Percentiles rank a stretch among this genome's conserved stretches.
phyloP scores from a whole-genome alignment of 2,888 invertebrate species.

The Arge pagana region DNA sequence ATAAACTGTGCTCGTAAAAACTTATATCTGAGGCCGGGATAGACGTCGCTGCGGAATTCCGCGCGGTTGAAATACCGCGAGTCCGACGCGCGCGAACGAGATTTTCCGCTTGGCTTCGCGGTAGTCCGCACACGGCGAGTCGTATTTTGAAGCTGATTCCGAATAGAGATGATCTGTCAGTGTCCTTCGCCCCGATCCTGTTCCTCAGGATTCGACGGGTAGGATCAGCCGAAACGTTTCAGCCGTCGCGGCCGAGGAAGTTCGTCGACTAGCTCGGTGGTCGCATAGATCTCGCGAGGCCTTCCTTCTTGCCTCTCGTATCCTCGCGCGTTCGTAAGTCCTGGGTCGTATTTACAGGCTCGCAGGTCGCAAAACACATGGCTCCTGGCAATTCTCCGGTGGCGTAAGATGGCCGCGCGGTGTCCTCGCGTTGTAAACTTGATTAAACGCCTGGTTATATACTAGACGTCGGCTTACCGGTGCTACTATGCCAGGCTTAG shows the following conservation, averaged over 20 bases:
- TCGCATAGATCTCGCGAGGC: too few relatives aligned
- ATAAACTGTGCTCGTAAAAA: conserved; percentile 16
- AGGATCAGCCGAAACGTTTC: too few relatives aligned
- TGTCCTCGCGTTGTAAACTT: conserved; percentile 21
- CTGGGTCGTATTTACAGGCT: too few relatives aligned
- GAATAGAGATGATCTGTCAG: too few relatives aligned
- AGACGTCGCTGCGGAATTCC: not conserved
- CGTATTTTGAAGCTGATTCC: too few relatives aligned
- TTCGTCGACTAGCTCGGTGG: conserved; percentile 4
- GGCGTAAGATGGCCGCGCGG: conserved; percentile 7
- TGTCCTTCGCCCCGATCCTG: too few relatives aligned
- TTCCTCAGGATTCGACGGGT: conserved; percentile 13
- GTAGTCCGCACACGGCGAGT: too few relatives aligned
- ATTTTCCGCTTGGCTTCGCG: too few relatives aligned
- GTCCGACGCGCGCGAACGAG: too few relatives aligned
- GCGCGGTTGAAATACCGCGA: not conserved
- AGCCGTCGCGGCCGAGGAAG: conserved; percentile 6
- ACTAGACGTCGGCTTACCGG: not conserved
- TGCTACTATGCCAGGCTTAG: not conserved
- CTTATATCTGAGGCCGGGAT: conserved; percentile 10
- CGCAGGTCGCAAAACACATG: conserved; percentile 19
- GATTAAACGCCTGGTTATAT: conserved; percentile 21
- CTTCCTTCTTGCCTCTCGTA: too few relatives aligned
- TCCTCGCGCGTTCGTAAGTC: too few relatives aligned
- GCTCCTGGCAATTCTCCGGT: conserved; percentile 7